phyloP scores from a whole-genome alignment of 2,113 vertebrate species.

The Tachysurus fulvidraco region DNA sequence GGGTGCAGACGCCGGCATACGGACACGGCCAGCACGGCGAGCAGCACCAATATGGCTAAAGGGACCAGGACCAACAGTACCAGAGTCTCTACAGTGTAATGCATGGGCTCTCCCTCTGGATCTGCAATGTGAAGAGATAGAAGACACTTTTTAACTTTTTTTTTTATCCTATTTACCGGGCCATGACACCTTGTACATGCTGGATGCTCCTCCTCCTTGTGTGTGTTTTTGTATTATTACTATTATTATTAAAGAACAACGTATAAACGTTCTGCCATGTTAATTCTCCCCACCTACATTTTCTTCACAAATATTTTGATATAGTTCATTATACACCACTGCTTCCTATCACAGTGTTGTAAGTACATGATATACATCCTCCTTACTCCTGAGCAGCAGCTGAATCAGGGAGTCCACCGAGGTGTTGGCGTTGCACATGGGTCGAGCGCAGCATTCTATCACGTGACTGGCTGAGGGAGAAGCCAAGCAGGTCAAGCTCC shows the following conservation, averaged over 20 bases:
- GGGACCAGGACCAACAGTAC: conserved; percentile 70
- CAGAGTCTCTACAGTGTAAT: conserved; percentile 69
- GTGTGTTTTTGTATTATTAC: not conserved
- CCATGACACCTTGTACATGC: not conserved
- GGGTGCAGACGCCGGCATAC: conserved; percentile 73
- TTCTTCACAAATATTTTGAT: not conserved
- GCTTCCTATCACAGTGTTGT: not conserved
- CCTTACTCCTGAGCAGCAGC: conserved; percentile 64
- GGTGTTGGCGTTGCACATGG: conserved; percentile 75
- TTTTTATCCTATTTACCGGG: not conserved
- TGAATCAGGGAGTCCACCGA: conserved; percentile 60
- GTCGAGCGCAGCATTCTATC: conserved; percentile 70
- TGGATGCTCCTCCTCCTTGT: not conserved
- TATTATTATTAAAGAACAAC: not conserved
- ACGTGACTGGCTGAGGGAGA: conserved; percentile 63
- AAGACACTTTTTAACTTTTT: not conserved
- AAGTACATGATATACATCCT: not conserved
- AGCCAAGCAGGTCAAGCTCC: conserved; percentile 66
- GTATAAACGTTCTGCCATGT: not conserved
- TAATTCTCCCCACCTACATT: not conserved
- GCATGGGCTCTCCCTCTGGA: conserved; percentile 65
- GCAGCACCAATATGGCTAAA: conserved; percentile 66
- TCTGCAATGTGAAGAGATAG: conserved; percentile 49
- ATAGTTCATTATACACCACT: not conserved
- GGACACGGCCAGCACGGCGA: conserved; percentile 65